Evolutionary conservation across 35 echinoderm and acorn worm species (phyloP).

Genomic region (Chiridota heheva): DNA sequence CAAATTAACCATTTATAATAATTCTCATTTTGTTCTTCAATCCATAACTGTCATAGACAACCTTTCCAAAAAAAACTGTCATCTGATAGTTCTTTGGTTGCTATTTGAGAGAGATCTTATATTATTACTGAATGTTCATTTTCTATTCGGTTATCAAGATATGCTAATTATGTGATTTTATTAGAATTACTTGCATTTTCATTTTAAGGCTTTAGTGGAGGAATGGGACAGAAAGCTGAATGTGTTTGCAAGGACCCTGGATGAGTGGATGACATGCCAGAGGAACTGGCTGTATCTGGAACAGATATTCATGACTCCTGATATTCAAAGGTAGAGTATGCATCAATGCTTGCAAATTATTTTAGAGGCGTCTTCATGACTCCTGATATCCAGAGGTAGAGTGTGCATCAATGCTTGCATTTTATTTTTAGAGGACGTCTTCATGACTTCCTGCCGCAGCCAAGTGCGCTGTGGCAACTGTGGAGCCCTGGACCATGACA

Average conservation of each 20-base stretch:
- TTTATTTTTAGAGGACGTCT: conserved; percentile 97
- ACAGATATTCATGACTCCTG: conserved; percentile 94
- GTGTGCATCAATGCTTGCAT: too few relatives aligned
- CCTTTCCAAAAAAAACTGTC: too few relatives aligned
- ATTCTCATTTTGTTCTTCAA: too few relatives aligned
- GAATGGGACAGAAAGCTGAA: conserved; percentile 99
- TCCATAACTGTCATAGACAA: too few relatives aligned
- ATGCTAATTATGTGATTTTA: neutral
- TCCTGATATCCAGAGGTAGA: conserved; percentile 94
- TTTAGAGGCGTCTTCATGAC: conserved; percentile 92
- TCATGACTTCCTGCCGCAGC: conserved; percentile 85
- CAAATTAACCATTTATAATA: too few relatives aligned
- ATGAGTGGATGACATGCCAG: conserved; percentile 97
- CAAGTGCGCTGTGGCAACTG: too few relatives aligned
- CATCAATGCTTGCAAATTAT: too few relatives aligned
- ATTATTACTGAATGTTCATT: too few relatives aligned
- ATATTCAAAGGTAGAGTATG: conserved; percentile 90
- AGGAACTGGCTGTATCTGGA: conserved; percentile 98
- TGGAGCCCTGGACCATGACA: too few relatives aligned
- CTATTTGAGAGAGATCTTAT: too few relatives aligned
- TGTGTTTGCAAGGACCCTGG: conserved; percentile 87
- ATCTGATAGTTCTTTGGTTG: too few relatives aligned
- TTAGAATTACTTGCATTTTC: neutral
- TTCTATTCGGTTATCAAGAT: too few relatives aligned
- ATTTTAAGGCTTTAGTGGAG: conserved; percentile 78